A percentile compares a stretch with the other conserved stretches of the same genome.
These are phyloP conservation scores for Harpalus rufipes DNA, from an alignment of 2,888 invertebrate genomes.

Conservation along the genomic window DNA sequence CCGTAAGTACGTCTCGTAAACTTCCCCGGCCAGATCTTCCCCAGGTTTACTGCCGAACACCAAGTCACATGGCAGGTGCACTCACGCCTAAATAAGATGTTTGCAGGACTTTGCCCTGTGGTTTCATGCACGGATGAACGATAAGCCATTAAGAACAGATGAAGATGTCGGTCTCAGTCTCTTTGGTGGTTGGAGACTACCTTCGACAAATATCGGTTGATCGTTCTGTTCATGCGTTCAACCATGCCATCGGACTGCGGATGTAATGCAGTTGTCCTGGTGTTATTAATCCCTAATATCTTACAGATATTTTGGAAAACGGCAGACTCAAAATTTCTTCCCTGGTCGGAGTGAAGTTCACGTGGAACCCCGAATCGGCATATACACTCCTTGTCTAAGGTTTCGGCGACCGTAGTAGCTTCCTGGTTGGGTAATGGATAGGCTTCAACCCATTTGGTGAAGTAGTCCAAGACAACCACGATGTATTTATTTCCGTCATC, in stretches of 20 bases:
- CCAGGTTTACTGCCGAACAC: constrained; percentile 42
- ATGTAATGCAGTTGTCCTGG: constrained; percentile 68
- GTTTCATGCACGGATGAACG: too few species aligned
- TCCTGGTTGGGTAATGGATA: constrained; percentile 72
- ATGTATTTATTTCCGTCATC: constrained; percentile 69
- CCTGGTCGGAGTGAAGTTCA: constrained; percentile 71
- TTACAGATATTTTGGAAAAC: constrained; percentile 70
- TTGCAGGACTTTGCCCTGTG: too few species aligned
- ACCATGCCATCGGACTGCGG: constrained; percentile 63
- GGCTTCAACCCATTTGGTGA: constrained; percentile 71
- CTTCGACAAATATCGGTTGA: constrained; percentile 68
- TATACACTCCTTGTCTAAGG: constrained; percentile 69
- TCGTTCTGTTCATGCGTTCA: constrained; percentile 69
- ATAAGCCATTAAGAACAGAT: not conserved
- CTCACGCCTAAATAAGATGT: too few species aligned
- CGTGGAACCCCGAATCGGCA: constrained; percentile 69
- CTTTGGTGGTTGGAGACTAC: constrained; percentile 68
- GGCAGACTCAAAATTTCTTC: constrained; percentile 71
- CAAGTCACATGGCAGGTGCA: constrained; percentile 21
- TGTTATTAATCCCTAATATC: constrained; percentile 70
- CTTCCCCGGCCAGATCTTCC: constrained; percentile 41
- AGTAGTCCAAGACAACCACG: constrained; percentile 70
- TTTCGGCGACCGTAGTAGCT: constrained; percentile 71
- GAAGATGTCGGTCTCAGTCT: constrained; percentile 69
- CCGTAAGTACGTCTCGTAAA: constrained; percentile 1